Evolutionary conservation across 2,888 invertebrate species (phyloP).

Genomic region (Cheilosia vulpina): DNA sequence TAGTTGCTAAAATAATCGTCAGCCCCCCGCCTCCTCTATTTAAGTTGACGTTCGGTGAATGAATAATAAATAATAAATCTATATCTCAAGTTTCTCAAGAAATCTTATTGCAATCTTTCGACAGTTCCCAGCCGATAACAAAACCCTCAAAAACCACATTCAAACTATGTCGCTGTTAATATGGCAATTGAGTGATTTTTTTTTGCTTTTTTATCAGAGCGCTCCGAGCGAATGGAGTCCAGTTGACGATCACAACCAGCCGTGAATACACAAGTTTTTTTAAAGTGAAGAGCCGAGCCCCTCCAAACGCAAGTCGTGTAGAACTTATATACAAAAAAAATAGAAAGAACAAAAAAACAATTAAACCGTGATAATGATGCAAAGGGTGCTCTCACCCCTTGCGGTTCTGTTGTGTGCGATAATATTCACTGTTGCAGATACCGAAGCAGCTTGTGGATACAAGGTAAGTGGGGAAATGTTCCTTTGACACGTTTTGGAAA

Average conservation of each 20-base stretch:
- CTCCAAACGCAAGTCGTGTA: not conserved
- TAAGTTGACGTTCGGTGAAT: not conserved
- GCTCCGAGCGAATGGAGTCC: slow-evolving; percentile 45
- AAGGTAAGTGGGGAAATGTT: slow-evolving; percentile 41
- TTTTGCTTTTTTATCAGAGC: slow-evolving; percentile 43
- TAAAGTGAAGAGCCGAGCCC: not conserved
- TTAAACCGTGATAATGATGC: slow-evolving; percentile 44
- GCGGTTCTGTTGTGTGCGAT: slow-evolving; percentile 24
- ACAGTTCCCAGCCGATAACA: slow-evolving; percentile 25
- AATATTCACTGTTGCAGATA: slow-evolving; percentile 24
- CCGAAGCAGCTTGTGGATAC: slow-evolving; percentile 60
- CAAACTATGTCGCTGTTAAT: slow-evolving; percentile 1
- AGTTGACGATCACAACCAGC: slow-evolving; percentile 53
- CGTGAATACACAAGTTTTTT: slow-evolving; percentile 44
- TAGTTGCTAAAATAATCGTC: too few relatives aligned
- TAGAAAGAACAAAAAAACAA: not conserved
- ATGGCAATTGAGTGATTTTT: slow-evolving; percentile 20
- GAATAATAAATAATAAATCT: slow-evolving; percentile 1
- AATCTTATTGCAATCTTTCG: slow-evolving; percentile 16
- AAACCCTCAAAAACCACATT: slow-evolving; percentile 11
- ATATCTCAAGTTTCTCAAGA: slow-evolving; percentile 22
- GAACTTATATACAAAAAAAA: not conserved
- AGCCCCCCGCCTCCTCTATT: not conserved
- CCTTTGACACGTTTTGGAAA: not conserved
- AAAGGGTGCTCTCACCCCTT: slow-evolving; percentile 38